Conservation (phyloP, 2,888 invertebrate genomes). For the Chymomyza procnemis region DNA sequence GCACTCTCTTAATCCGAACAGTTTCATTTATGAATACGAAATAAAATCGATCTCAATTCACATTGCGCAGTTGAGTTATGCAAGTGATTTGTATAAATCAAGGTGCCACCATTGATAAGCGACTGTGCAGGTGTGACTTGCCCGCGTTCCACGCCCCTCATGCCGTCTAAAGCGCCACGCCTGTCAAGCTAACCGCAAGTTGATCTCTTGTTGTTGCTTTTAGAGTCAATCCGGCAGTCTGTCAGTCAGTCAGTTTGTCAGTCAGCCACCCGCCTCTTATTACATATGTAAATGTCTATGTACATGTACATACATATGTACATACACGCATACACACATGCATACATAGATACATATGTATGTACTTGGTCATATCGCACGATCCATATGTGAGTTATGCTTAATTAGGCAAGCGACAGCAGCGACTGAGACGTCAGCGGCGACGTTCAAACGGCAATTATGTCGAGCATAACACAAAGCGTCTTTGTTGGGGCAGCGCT, state of each 20-base stretch:
- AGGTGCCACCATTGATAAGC: neutral
- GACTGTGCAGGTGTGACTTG: neutral
- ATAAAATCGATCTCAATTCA: neutral
- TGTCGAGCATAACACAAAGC: constrained; percentile 59
- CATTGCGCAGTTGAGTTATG: neutral
- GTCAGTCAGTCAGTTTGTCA: no score
- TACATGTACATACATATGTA: constrained; percentile 1
- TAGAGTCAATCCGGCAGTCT: constrained; percentile 5
- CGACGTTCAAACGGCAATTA: neutral
- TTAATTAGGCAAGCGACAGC: constrained; percentile 58
- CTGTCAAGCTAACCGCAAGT: neutral
- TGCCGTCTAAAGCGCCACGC: neutral
- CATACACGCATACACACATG: neutral
- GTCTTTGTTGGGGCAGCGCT: constrained; percentile 67
- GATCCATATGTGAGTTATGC: constrained; percentile 50
- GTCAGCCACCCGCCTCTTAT: neutral
- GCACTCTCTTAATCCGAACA: neutral
- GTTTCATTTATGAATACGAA: neutral
- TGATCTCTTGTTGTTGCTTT: neutral
- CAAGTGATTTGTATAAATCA: neutral
- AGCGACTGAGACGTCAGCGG: neutral
- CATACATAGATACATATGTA: neutral
- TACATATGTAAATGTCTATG: constrained; percentile 3
- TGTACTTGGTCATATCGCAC: neutral
- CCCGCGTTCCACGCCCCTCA: neutral